Evolutionary conservation across 2,113 vertebrate species (phyloP).

Genomic region (Martes martes): DNA sequence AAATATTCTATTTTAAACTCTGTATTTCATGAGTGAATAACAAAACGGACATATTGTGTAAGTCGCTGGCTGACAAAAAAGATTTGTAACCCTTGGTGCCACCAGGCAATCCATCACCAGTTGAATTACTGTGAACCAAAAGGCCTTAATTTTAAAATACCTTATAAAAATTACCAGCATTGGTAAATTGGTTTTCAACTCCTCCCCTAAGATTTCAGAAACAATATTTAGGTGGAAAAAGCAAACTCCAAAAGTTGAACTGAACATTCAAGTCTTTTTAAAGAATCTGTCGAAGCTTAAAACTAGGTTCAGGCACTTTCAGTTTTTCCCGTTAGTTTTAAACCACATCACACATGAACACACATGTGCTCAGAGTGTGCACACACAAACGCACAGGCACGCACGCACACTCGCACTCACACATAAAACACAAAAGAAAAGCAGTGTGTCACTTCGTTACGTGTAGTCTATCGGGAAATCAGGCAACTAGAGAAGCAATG

Average conservation of each 20-base stretch:
- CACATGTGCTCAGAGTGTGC: constrained; percentile 75
- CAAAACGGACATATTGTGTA: constrained; percentile 54
- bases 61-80: constrained; percentile 68
- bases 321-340: constrained; percentile 90
- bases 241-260: constrained; percentile 90
- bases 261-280: constrained; percentile 98
- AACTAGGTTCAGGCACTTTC: constrained; percentile 99
- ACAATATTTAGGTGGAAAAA: constrained; percentile 88
- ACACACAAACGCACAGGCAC: constrained; percentile 6
- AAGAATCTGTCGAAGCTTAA: constrained; percentile 92
- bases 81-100: constrained; percentile 65
- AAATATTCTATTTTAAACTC: constrained; percentile 69
- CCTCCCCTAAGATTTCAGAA: constrained; percentile 71
- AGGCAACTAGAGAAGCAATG: constrained; percentile 86
- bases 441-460: constrained; percentile 82
- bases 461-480: constrained; percentile 82
- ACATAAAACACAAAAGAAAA: constrained; percentile 69
- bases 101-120: not conserved
- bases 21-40: constrained; percentile 58
- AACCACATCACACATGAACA: constrained; percentile 84
- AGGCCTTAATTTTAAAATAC: constrained; percentile 67
- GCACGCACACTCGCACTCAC: constrained; percentile 22
- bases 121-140: constrained; percentile 67
- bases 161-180: constrained; percentile 74
- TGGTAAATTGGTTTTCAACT: constrained; percentile 53